Conservation (phyloP, 2,113 vertebrate species). For the Thryonomys swinderianus region DNA sequence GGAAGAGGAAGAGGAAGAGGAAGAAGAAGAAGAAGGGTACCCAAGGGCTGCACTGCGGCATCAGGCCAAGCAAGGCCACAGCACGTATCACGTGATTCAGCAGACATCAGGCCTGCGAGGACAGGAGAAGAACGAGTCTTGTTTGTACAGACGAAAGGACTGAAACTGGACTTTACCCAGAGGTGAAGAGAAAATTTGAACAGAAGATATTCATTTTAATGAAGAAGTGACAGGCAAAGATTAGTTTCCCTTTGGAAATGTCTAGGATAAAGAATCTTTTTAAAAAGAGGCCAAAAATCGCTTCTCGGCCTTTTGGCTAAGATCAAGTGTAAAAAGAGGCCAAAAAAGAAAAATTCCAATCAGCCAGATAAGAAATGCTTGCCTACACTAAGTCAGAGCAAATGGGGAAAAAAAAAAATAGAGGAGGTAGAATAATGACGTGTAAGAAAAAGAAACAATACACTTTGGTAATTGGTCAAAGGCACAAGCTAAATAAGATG, state of each 20-base stretch:
- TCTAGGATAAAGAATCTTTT: constrained; percentile 20
- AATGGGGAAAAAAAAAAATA: not conserved
- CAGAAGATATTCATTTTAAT: constrained; percentile 33
- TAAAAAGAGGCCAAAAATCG: not conserved
- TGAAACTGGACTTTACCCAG: not conserved
- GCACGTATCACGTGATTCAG: not conserved
- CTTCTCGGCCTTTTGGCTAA: too few species aligned
- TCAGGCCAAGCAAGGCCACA: not conserved
- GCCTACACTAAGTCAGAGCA: not conserved
- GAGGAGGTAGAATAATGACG: not conserved
- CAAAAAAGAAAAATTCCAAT: not conserved
- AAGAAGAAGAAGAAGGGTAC: not conserved
- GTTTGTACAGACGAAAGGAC: not conserved
- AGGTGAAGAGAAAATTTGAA: constrained; percentile 25
- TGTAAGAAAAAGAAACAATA: not conserved
- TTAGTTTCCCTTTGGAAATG: constrained; percentile 48
- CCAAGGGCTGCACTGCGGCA: not conserved
- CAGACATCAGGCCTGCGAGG: not conserved
- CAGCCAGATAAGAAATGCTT: not conserved
- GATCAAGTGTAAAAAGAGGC: too few species aligned
- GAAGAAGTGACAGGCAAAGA: constrained; percentile 22
- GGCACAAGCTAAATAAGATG: not conserved
- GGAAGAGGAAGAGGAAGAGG: too few species aligned
- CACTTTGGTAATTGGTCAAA: not conserved
- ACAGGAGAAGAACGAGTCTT: not conserved